These are phyloP conservation scores for Eristalis intricaria DNA, from an alignment of 2,888 invertebrate genomes.

Conservation along the genomic window DNA sequence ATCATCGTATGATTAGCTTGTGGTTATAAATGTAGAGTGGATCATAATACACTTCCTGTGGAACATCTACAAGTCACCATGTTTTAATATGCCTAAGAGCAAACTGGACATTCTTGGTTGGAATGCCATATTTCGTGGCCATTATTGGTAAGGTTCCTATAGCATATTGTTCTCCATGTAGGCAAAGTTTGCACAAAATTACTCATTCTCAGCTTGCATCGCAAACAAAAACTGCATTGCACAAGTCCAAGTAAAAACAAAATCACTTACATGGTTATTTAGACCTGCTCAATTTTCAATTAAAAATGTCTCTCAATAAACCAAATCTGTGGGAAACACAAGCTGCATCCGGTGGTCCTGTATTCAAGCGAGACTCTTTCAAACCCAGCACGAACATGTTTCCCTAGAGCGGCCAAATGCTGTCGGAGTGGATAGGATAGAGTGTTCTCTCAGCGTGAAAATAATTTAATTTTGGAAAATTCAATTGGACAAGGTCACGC, in stretches of 20 bases:
- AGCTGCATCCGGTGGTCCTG: background rate
- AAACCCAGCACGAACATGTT: slow-evolving; percentile 11
- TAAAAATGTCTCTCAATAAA: background rate
- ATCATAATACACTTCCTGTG: too few relatives aligned
- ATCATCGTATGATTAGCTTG: too few relatives aligned
- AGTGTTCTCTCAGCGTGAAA: slow-evolving; percentile 60
- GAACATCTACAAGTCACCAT: too few relatives aligned
- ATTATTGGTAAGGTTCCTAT: too few relatives aligned
- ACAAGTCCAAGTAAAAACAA: background rate
- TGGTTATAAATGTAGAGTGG: too few relatives aligned
- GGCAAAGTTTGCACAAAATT: background rate
- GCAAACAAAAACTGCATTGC: background rate
- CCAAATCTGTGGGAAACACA: slow-evolving; percentile 13
- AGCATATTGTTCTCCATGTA: too few relatives aligned
- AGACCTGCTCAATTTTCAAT: slow-evolving; percentile 12
- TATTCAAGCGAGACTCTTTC: background rate
- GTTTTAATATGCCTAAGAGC: too few relatives aligned
- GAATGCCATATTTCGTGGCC: too few relatives aligned
- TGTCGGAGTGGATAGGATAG: slow-evolving; percentile 15
- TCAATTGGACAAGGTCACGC: slow-evolving; percentile 74
- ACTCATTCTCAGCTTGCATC: background rate
- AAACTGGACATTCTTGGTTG: too few relatives aligned
- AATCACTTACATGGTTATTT: background rate
- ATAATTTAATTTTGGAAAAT: slow-evolving; percentile 70
- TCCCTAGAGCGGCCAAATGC: slow-evolving; percentile 5